Evolutionary conservation across 2,113 vertebrate genomes (phyloP), one percentile per base, ranked within the genome.

Genomic region (Myotis davidii): DNA sequence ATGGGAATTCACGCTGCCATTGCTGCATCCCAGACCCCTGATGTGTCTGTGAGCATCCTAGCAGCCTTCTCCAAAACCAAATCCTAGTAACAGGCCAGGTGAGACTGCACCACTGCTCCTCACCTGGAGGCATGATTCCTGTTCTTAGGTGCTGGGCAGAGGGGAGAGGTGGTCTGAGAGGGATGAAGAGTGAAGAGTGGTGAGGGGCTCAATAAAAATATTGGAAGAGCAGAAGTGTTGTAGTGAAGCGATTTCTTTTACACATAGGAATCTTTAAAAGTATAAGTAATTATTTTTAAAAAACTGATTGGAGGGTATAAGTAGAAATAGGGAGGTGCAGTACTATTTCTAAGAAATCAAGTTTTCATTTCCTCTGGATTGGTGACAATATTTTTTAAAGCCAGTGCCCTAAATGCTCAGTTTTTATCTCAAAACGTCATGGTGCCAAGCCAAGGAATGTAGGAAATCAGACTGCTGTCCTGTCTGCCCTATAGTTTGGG

Each of bases 11-110:
- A 99, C 91, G 97, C 96, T 0, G 98, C 99, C 9, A 48, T 99
- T 8, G 99, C 99, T 64, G 99, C 99, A 5, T 97, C 99, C 81
- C 99, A 99, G 98, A 98, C 97, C 56, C 99, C 99, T 0, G 98
- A 99, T 0, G 98, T 99, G 96, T 99, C 99, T 94, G 99, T 99
- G 64, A 99, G 99, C 98, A 99, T 99, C 98, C 97, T 99, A 65
- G 99, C 99, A 78, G 99, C 99, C 96, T 99, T 99, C 99, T 99
- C 99, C 0, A 98, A 98, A 95, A 98, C 99, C 56, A 99, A 98
- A 99, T 99, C 98, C 67, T 98, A 98, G 96, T 98, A 25, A 98
- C 96, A 98, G 97, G 97, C 97, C 97, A 97, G 97, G 98, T 95
- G 96, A 97, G 98, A 98, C 97, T 79, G 64, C 98, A 97, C 81